Conservation (phyloP, 2,797 vertebrate genomes). For the Ctenosaura bakeri region DNA sequence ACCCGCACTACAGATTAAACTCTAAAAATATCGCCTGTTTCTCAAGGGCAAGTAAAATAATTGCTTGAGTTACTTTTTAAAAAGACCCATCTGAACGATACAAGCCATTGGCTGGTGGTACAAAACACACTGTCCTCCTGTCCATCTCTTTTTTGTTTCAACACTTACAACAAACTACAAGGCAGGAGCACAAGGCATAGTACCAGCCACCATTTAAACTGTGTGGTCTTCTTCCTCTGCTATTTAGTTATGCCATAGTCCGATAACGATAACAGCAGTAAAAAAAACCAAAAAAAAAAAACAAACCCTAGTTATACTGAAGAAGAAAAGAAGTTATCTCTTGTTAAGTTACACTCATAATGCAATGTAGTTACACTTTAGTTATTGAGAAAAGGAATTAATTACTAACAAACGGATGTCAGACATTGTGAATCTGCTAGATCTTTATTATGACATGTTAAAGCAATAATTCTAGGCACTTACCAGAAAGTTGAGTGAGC, state of each 20-base stretch:
- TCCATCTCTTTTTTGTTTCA: neutral
- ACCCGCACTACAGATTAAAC: too few relatives aligned
- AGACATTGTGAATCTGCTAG: neutral
- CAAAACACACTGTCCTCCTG: neutral
- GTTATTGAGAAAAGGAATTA: too few relatives aligned
- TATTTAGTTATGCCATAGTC: too few relatives aligned
- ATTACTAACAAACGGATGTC: neutral
- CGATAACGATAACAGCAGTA: too few relatives aligned
- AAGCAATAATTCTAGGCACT: neutral
- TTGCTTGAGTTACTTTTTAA: too few relatives aligned
- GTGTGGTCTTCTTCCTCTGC: neutral
- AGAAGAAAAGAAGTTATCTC: too few relatives aligned
- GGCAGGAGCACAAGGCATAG: neutral
- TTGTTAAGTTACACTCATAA: too few relatives aligned
- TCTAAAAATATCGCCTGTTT: too few relatives aligned
- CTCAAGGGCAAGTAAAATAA: too few relatives aligned
- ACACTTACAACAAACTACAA: neutral
- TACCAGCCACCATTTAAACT: neutral
- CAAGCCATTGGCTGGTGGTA: neutral
- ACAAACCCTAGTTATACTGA: too few relatives aligned
- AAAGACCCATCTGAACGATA: neutral
- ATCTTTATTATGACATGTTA: slow-evolving; percentile 7
- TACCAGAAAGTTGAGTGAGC: neutral
- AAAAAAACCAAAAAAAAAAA: too few relatives aligned
- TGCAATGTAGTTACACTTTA: too few relatives aligned